Evolutionary conservation across 2,113 vertebrate species (phyloP), one percentile per base, ranked within the genome.

Genomic region (Melanotaenia duboulayi): DNA sequence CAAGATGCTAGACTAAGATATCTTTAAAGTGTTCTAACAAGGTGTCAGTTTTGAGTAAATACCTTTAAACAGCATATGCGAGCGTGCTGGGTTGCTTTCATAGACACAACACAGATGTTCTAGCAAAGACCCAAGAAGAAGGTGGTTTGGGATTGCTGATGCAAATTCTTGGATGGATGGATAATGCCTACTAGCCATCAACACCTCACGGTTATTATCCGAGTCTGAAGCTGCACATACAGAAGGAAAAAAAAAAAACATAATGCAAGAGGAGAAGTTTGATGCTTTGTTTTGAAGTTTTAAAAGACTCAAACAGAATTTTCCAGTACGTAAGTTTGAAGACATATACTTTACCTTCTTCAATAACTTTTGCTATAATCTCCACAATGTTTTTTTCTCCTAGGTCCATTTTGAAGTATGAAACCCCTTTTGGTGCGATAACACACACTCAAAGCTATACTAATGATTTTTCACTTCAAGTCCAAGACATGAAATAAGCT

Each of bases 91-190:
- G 65, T 97, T 94, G 52, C 93, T 95, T 0, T 97, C 95, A 5
- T 99, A 97, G 62, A 98, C 91, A 12, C 95, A 96, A 87, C 97
- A 99, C 66, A 99, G 89, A 80, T 98, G 97, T 76, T 99, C 97
- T 64, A 99, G 91, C 56, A 99, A 84, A 0, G 98, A 99, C 7
- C 96, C 97, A 0, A 99, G 91, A 56, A 99, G 85, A 3, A 99
- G 95, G 71, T 99, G 97, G 91, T 98, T 98, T 37, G 97, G 97
- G 71, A 99, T 95, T 1, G 94, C 93, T 0, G 96, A 96, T 4
- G 95, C 95, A 95, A 97, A 80, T 91, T 95, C 87, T 86, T 92
- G 74, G 92, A 93, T 76, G 66, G 95, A 85, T 32, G 93, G 22
- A 91, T 95, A 83, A 61, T 74, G 90, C 67, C 66, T 86, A 14